These are phyloP conservation scores for Heterotis niloticus DNA, from an alignment of 2,113 vertebrate genomes.

Conservation along the genomic window DNA sequence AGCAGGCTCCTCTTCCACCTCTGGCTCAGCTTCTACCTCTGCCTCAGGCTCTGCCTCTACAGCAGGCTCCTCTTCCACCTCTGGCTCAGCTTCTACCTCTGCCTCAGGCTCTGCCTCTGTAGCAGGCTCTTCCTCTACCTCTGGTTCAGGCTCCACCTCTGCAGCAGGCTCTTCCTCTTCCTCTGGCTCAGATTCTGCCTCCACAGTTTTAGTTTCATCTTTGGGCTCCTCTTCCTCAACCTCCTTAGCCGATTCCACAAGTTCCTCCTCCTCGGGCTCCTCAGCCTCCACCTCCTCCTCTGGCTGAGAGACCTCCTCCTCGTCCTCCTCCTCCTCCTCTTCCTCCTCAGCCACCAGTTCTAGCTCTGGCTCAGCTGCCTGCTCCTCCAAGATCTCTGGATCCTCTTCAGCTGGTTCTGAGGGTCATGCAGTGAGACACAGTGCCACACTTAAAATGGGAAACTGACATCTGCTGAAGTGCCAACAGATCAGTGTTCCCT, in stretches of 20 bases:
- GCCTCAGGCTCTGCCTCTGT: background rate
- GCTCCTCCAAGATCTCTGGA: constrained; percentile 12
- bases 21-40: background rate
- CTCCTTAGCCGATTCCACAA: background rate
- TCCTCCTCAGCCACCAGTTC: constrained; percentile 21
- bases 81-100: background rate
- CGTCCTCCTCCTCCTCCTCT: constrained; percentile 28
- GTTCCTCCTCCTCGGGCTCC: constrained; percentile 29
- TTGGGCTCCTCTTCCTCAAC: constrained; percentile 25
- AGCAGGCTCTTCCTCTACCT: background rate
- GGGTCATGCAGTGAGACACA: background rate
- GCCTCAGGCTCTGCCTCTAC: background rate
- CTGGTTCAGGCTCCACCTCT: background rate
- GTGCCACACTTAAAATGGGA: background rate
- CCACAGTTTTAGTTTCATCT: constrained; percentile 19
- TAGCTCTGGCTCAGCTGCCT: background rate
- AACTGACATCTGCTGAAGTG: background rate
- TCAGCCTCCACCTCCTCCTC: constrained; percentile 25
- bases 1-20: background rate
- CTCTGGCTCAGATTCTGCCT: constrained; percentile 24
- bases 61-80: background rate
- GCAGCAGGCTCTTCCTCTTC: background rate
- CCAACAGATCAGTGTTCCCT: too few species aligned
- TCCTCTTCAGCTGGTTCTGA: constrained; percentile 5
- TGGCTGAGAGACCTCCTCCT: background rate